Base-by-base conservation (phyloP, 2,797 vertebrate species). In the Ammospiza maritima region DNA sequence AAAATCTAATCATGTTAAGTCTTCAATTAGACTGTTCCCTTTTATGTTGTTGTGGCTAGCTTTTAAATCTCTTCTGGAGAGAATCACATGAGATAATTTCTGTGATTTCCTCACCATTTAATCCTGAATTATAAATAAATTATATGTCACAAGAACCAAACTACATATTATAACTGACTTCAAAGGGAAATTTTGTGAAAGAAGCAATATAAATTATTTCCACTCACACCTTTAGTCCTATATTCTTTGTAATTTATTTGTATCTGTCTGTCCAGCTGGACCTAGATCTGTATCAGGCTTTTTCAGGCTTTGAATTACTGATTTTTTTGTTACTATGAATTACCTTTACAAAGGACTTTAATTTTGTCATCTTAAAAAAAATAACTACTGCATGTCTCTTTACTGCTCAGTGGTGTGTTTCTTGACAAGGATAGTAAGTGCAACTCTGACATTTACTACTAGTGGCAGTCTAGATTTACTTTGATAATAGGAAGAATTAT, bases 301-400 rank as follows among this genome's bases (percentile, higher is more conserved):
- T 85, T 88, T 56, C 66, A 93, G 60, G 10, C 40, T 82, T 92
- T 94, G 44, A 86, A 84, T 84, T 95, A 84, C 32, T 93, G 80
- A 73, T 89, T 92, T 76, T 65, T 66, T 79, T 47, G 19, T 85
- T 72, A 60, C 25, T 42, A 38, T 57, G 75, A 89, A 79, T 91
- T 88, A 60, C 40, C 19, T 96, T 91, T 77, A 25, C 70, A 84
- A 91, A 85, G 47, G 25, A n/a, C 44, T 75, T 25, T 74, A 36
- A 85, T 77, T 91, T 90, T 6, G 3, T 81, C 60, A 69, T 71
- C 36, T 84, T 53, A 54, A 84, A 80, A 30, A 20, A 20, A 53
- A 56, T 25, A 54, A 45, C 69, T 67, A 14, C 32, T 70, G 15
- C 19, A 30, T 25, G 18, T 78, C 40, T 66, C 47, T 89, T 84